Evolutionary conservation across 2,113 vertebrate genomes (phyloP).

Genomic region (Ophthalmolycus amberensis): DNA sequence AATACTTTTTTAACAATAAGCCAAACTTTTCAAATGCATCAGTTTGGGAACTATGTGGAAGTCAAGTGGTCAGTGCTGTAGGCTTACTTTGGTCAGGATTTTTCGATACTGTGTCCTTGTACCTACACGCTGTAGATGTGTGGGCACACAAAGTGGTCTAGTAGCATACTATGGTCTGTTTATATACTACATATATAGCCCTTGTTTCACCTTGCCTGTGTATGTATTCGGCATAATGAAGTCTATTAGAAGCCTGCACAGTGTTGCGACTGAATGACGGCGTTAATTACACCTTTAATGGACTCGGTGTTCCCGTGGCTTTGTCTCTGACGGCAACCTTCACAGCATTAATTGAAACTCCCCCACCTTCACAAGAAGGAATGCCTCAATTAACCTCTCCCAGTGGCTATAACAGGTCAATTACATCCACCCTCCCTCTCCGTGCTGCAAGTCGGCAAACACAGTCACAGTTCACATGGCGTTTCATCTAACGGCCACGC

Average conservation of each 20-base stretch:
- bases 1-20: not conserved
- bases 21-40: not conserved
- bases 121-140: not conserved
- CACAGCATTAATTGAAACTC: conserved; percentile 77
- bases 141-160: not conserved
- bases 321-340: conserved; percentile 70
- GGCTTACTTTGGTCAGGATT: not conserved
- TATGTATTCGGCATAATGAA: conserved; percentile 48
- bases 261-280: conserved; percentile 62
- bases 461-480: conserved; percentile 36
- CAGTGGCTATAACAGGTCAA: conserved; percentile 68
- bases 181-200: not conserved
- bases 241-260: conserved; percentile 45
- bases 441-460: conserved; percentile 62
- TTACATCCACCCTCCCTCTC: conserved; percentile 40
- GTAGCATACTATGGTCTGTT: not conserved
- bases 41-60: not conserved
- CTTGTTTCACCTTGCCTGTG: conserved; percentile 37
- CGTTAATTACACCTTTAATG: conserved; percentile 77
- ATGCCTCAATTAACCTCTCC: conserved; percentile 77
- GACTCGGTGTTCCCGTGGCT: conserved; percentile 70
- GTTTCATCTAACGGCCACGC: conserved; percentile 47
- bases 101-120: not conserved
- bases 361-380: conserved; percentile 65
- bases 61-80: not conserved